Base-by-base conservation (phyloP, 2,113 vertebrate species). In the Urocynchramus pylzowi region DNA sequence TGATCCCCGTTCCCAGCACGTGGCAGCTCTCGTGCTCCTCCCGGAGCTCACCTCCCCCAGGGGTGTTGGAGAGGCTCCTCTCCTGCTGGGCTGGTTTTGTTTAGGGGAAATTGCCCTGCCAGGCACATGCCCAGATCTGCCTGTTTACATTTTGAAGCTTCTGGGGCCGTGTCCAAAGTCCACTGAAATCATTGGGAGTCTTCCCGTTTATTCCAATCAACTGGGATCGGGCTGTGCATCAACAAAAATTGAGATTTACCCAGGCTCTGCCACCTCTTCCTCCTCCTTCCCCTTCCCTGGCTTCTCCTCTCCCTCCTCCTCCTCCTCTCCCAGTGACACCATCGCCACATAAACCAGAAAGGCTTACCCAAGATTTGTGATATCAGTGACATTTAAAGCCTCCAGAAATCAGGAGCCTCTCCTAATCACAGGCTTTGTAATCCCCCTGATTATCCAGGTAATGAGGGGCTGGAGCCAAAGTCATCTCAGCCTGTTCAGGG, bases 371-470 rank as follows among this genome's bases (percentile, higher is more conserved):
- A 86, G 85, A 31, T 83, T 88, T 65, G 79, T 68, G 76, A 14
- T 95, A 77, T 90, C 85, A 56, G 71, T 74, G 90, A 84, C 84
- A 68, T 83, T 88, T 74, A 94, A 96, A 86, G 75, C 88, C 94
- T 71, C 39, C 71, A 84, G 75, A 60, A 96, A 78, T 59, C 69
- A 75, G 54, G 39, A 90, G 54, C 42, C 79, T 83, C 87, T 50
- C 41, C 54, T 0, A 3, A 74, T 83, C 2, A 0, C 54, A 37
- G 79, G 60, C 35, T 90, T 41, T 68, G 92, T 84, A 93, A 93
- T 95, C 82, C 87, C 74, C 71, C 64, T 71, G 90, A 80, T 89
- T 77, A 59, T 59, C 56, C 87, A 96, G 90, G 93, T 95, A 75
- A 94, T 44, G 64, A 68, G 69, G 75, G 81, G 75, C 85, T 84